These are phyloP conservation scores for Odontamblyopus rebecca DNA, from an alignment of 2,797 vertebrate species.

Conservation along the genomic window DNA sequence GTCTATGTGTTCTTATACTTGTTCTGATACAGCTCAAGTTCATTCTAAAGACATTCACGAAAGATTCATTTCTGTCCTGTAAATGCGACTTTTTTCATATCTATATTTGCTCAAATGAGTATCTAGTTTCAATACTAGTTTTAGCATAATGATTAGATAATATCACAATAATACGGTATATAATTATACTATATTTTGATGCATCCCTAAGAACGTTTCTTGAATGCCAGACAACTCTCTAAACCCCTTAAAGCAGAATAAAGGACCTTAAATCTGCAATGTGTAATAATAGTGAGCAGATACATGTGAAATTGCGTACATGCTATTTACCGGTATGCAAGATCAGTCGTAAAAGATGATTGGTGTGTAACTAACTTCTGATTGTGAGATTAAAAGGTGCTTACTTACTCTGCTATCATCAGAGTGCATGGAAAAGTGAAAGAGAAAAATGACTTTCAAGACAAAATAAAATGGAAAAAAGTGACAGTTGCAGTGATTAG, in stretches of 20 bases:
- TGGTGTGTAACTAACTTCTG: not conserved
- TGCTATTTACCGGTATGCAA: conserved; percentile 30
- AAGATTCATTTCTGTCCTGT: too few relatives aligned
- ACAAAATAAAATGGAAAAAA: conserved; percentile 12
- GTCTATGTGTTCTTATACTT: too few relatives aligned
- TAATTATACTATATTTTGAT: too few relatives aligned
- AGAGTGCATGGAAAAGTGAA: conserved; percentile 55
- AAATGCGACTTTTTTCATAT: too few relatives aligned
- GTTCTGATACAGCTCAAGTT: too few relatives aligned
- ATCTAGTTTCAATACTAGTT: too few relatives aligned
- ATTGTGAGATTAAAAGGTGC: conserved; percentile 28
- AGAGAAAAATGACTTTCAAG: conserved; percentile 30
- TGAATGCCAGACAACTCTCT: not conserved
- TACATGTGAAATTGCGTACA: conserved; percentile 7
- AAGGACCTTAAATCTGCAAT: conserved; percentile 2
- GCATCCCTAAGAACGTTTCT: not conserved
- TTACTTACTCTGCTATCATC: conserved; percentile 58
- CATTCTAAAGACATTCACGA: too few relatives aligned
- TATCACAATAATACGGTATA: too few relatives aligned
- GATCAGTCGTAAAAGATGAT: not conserved
- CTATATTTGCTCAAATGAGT: too few relatives aligned
- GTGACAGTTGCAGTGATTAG: conserved; percentile 31
- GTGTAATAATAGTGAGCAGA: not conserved
- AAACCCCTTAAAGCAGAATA: not conserved
- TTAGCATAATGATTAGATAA: too few relatives aligned